Conservation (phyloP, 2,113 vertebrate species). For the Seriola aureovittata region DNA sequence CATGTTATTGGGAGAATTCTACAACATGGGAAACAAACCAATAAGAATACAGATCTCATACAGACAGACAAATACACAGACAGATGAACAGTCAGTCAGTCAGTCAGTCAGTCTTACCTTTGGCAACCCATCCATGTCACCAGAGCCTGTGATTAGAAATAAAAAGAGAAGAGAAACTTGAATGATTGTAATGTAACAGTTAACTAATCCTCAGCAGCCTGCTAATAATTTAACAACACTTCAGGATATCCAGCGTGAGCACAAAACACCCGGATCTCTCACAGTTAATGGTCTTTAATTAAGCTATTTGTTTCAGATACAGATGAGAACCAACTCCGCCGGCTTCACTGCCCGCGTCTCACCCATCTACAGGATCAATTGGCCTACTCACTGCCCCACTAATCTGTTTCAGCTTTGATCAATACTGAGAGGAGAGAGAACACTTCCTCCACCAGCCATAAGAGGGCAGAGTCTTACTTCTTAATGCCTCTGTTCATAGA, state of each 20-base stretch:
- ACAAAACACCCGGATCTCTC: conserved; percentile 23
- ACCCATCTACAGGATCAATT: conserved; percentile 64
- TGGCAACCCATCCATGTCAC: conserved; percentile 93
- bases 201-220: neutral
- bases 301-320: conserved; percentile 69
- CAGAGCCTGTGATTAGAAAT: conserved; percentile 85
- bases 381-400: conserved; percentile 51
- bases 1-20: conserved; percentile 94
- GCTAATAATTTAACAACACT: conserved; percentile 7
- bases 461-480: conserved; percentile 65
- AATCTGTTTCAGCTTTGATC: conserved; percentile 65
- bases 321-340: conserved; percentile 57
- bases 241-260: conserved; percentile 28
- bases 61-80: neutral
- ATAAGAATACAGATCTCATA: neutral
- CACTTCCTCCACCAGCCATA: conserved; percentile 54
- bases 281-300: conserved; percentile 61
- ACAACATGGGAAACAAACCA: conserved; percentile 14
- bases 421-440: conserved; percentile 21
- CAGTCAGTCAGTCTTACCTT: conserved; percentile 85
- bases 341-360: conserved; percentile 53
- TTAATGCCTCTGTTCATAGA: conserved; percentile 11
- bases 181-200: conserved; percentile 3
- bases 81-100: neutral
- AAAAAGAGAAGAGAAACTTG: conserved; percentile 10